These are phyloP conservation scores for Clarias gariepinus DNA, from an alignment of 2,113 vertebrate genomes.

Conservation along the genomic window DNA sequence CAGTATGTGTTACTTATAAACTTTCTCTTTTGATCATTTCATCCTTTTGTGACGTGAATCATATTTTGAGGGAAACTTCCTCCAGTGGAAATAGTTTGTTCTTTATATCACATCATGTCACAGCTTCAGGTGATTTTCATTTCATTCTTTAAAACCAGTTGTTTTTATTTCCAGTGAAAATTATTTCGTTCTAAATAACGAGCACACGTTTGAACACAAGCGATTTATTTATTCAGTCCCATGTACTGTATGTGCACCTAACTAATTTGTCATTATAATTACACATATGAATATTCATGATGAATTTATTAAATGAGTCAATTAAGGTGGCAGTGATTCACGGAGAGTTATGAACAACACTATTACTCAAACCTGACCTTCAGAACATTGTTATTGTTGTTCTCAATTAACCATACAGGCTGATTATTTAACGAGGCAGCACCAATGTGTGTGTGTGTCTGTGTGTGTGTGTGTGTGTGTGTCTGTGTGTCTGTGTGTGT, in stretches of 20 bases:
- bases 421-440: slow-evolving; percentile 1
- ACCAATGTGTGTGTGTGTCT: background rate
- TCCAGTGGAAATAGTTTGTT: background rate
- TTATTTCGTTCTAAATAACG: background rate
- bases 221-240: background rate
- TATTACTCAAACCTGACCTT: slow-evolving; percentile 2
- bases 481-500: no score
- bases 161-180: background rate
- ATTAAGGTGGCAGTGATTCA: background rate
- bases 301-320: background rate
- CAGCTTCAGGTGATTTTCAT: background rate
- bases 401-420: background rate
- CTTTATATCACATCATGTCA: background rate
- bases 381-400: background rate
- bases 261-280: background rate
- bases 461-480: no score
- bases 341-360: background rate
- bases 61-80: background rate
- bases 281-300: slow-evolving; percentile 5
- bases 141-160: background rate
- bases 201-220: background rate
- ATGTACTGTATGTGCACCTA: background rate
- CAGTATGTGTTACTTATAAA: background rate
- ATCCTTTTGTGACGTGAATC: background rate
- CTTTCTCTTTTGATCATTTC: background rate